A percentile compares a stretch with the other conserved stretches of the same genome.
Conservation (phyloP, 2,797 vertebrate species). For the Apodemus agrarius region DNA sequence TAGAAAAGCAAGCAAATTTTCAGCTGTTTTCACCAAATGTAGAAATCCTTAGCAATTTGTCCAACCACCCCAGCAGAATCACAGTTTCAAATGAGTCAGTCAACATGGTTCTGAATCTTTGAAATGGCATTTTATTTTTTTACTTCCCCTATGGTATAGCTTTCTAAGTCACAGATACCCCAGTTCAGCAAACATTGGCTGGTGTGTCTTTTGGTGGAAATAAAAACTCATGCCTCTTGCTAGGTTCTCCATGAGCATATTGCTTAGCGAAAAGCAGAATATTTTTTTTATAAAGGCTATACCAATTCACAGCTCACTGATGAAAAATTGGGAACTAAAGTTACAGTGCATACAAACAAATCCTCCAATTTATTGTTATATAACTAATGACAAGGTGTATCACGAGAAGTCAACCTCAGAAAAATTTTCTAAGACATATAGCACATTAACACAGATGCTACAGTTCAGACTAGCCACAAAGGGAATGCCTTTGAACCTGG, state of each 20-base stretch:
- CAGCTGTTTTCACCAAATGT: background rate
- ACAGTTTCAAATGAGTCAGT: background rate
- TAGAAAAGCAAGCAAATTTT: slow-evolving; percentile 48
- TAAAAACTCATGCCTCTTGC: background rate
- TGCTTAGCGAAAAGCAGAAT: background rate
- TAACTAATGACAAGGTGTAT: background rate
- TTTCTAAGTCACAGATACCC: background rate
- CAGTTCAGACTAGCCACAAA: background rate
- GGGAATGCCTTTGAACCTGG: background rate
- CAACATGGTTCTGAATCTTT: background rate
- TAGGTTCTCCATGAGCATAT: background rate
- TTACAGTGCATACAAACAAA: background rate
- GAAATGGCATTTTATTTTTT: background rate
- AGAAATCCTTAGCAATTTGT: background rate
- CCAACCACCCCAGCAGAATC: background rate
- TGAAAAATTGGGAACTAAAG: background rate
- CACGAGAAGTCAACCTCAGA: background rate
- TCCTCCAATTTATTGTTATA: background rate
- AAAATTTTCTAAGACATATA: background rate
- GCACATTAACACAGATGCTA: background rate
- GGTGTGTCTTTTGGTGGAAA: background rate
- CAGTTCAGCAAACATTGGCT: background rate
- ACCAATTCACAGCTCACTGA: background rate
- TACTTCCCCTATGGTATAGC: background rate
- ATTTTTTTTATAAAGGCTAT: background rate